Base-by-base conservation (phyloP, 1,140 invertebrate species). In the Stegodyphus mimosarum region DNA sequence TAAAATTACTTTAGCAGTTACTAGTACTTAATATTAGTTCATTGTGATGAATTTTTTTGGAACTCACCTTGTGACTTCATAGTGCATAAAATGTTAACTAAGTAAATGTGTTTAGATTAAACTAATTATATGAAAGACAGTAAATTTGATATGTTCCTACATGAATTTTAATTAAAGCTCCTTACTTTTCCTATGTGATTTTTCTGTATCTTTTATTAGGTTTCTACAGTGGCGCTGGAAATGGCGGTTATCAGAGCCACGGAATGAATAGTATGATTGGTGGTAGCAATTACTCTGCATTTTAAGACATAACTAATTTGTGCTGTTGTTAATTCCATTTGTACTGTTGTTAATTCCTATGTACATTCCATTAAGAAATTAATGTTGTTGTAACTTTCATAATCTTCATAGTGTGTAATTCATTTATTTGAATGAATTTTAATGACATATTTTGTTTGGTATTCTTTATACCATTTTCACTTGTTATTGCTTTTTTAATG, bases 191-290 rank as follows among this genome's bases (percentile, higher is more conserved):
- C 1, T 33, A 33, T 33, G 33, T 33, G 33, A 33, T 33, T 33
- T 33, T 33, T 1, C 33, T 33, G 33, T 33, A 33, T 33, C 3
- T 33, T 33, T 33, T 33, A 33, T 33, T 33, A 74, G 80, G 80
- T 13, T 83, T 74, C 52, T 83, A 83, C 17, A 70, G 53, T 72
- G 83, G 83, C 7, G 63, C 51, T 51, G 74, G 74, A 10, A 85
- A 85, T 64, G 75, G 75, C 17, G 83, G 66, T 52, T 85, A 85
- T 11, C 83, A 85, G 66, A 71, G 74, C 5, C 73, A 85, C 71
- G 83, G 83, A 72, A 85, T 85, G 74, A 78, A 78, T 64, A 85
- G 83, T 10, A 85, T 85, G 83, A 85, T 85, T 64, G 83, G 83
- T 33, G 83, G 83, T 13, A 85, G 83, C 17, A 85, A 85, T 51